Evolutionary conservation across 37 sponge, comb jelly and placozoan species (phyloP).

Genomic region (Dysidea cf. avara): DNA sequence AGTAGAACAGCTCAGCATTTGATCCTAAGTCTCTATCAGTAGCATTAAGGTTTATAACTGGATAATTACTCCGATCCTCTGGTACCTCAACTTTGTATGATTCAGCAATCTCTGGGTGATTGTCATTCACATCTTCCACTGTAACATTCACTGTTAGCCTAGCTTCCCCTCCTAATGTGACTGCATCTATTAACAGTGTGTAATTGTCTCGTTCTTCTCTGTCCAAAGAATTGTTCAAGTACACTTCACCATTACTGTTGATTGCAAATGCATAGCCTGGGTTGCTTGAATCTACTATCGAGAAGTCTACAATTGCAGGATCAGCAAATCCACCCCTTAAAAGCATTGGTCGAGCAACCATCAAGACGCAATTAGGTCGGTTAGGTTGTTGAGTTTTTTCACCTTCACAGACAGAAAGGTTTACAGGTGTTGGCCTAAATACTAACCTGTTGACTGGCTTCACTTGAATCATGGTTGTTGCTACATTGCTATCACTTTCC

Average conservation of each 20-base stretch:
- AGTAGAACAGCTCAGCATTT: conserved; percentile 68
- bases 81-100: conserved; percentile 49
- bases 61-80: conserved; percentile 17
- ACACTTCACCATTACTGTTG: conserved; percentile 42
- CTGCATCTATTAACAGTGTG: conserved; percentile 49
- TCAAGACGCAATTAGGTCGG: conserved; percentile 22
- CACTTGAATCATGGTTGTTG: conserved; percentile 38
- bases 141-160: conserved; percentile 38
- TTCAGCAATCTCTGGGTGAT: conserved; percentile 52
- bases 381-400: conserved; percentile 49
- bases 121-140: conserved; percentile 84
- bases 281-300: conserved; percentile 46
- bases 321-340: conserved; percentile 32
- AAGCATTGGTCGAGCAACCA: conserved; percentile 17
- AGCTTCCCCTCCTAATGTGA: conserved; percentile 22
- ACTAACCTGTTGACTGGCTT: conserved; percentile 6
- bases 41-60: conserved; percentile 61
- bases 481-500: conserved; percentile 21
- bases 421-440: conserved; percentile 9
- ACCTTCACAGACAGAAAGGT: conserved; percentile 56
- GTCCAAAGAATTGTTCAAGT: conserved; percentile 55
- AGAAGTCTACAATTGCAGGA: conserved; percentile 14
- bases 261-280: conserved; percentile 50
- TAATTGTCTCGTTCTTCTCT: conserved; percentile 48
- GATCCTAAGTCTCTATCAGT: conserved; percentile 71